Percentiles rank a stretch among this genome's conserved stretches.
phyloP scores from a whole-genome alignment of 2,797 vertebrate genomes.

The Chanos chanos region DNA sequence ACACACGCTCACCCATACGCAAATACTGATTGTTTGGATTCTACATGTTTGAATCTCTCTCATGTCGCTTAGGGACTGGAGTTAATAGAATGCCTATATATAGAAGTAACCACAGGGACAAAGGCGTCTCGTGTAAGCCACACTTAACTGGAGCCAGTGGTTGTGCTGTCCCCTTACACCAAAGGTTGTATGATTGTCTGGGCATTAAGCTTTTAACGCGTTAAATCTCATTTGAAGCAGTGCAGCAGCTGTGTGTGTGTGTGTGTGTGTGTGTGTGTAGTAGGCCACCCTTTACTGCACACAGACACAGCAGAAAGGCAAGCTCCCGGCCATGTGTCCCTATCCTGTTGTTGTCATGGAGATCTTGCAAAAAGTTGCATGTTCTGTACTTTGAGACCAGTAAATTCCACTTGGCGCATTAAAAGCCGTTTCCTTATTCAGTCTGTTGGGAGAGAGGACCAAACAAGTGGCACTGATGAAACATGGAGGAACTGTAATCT shows the following conservation, averaged over 20 bases:
- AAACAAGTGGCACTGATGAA: too few species aligned
- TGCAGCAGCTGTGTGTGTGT: not conserved
- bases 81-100: not conserved
- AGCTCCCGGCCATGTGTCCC: too few species aligned
- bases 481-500: too few species aligned
- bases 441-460: too few species aligned
- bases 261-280: not conserved
- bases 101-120: not conserved
- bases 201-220: not conserved
- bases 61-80: conserved; percentile 1
- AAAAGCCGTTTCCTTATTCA: too few species aligned
- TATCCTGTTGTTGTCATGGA: too few species aligned
- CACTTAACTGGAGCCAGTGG: not conserved
- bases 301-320: too few species aligned
- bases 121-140: not conserved
- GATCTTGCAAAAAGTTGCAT: too few species aligned
- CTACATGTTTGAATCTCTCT: not conserved
- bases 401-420: too few species aligned
- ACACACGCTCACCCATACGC: not conserved
- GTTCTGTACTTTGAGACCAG: too few species aligned
- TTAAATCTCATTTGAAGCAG: too few species aligned
- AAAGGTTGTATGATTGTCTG: not conserved
- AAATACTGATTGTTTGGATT: conserved; percentile 13
- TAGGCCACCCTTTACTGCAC: too few species aligned
- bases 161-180: not conserved